Percentiles rank a stretch among this genome's conserved stretches.
Conservation (phyloP, 2,888 invertebrate species). For the Villa cingulata region DNA sequence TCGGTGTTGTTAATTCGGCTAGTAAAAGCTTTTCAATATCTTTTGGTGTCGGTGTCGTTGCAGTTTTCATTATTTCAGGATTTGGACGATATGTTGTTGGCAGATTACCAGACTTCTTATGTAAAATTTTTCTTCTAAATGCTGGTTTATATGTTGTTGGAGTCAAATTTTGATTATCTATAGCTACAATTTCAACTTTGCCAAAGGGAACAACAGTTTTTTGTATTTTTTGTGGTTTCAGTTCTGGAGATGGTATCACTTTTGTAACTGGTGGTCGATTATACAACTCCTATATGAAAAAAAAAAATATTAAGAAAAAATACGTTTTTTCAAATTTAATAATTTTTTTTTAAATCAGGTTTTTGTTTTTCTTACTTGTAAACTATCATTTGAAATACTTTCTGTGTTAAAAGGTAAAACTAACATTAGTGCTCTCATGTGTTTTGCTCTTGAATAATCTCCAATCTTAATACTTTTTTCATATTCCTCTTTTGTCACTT, state of each 20-base stretch:
- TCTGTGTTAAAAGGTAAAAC: conserved; percentile 34
- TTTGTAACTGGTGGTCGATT: conserved; percentile 33
- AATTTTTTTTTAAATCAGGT: background rate
- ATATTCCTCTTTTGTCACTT: conserved; percentile 35
- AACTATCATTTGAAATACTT: conserved; percentile 29
- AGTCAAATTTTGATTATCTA: conserved; percentile 24
- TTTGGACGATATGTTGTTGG: conserved; percentile 18
- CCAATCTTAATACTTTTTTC: conserved; percentile 32
- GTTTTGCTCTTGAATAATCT: conserved; percentile 31
- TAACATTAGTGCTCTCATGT: conserved; percentile 34
- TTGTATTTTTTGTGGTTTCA: conserved; percentile 25
- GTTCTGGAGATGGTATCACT: conserved; percentile 28
- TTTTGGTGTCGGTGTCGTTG: background rate
- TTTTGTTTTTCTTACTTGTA: conserved; percentile 22
- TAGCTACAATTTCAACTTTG: conserved; percentile 21
- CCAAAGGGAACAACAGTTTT: conserved; percentile 21
- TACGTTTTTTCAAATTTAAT: background rate
- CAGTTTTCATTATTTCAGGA: conserved; percentile 3
- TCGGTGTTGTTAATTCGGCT: background rate
- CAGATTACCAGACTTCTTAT: conserved; percentile 8
- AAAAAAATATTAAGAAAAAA: too few species aligned
- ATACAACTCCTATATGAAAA: conserved; percentile 29
- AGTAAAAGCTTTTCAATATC: background rate
- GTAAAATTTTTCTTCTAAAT: conserved; percentile 21
- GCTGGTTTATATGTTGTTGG: conserved; percentile 39